phyloP scores from a whole-genome alignment of 1,140 invertebrate genomes.

The Camponotus vicinus region DNA sequence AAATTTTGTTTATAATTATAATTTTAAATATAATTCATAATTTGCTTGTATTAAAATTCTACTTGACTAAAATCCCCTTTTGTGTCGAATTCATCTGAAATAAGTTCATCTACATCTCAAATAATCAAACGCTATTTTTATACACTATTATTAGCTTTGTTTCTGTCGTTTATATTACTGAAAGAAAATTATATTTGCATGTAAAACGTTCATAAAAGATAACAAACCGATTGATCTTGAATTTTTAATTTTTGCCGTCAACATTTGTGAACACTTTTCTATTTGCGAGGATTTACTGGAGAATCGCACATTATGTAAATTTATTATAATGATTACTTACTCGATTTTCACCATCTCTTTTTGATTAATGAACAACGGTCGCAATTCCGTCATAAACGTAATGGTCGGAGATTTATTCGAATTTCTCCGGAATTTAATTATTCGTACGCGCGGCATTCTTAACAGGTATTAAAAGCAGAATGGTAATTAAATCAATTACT shows the following conservation, averaged over 20 bases:
- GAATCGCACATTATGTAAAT: neutral
- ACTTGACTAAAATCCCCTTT: neutral
- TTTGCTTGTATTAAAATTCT: constrained; percentile 4
- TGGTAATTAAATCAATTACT: constrained; percentile 11
- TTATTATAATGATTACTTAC: neutral
- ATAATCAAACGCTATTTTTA: neutral
- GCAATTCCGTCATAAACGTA: neutral
- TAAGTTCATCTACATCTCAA: neutral
- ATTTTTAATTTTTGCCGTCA: constrained; percentile 24
- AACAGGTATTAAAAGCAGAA: neutral
- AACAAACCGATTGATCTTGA: constrained; percentile 29
- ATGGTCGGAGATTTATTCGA: neutral
- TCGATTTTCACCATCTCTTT: neutral
- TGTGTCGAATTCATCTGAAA: neutral
- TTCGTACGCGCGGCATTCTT: constrained; percentile 4
- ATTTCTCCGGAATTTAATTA: neutral
- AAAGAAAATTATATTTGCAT: neutral
- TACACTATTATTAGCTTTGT: neutral
- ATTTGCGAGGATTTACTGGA: neutral
- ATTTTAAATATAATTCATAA: neutral
- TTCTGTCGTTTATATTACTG: neutral
- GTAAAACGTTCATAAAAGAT: neutral
- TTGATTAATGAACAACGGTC: constrained; percentile 7
- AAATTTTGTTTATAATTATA: neutral
- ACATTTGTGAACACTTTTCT: constrained; percentile 16